Percentiles rank a stretch among this genome's conserved stretches.
Evolutionary conservation across 2,888 invertebrate genomes (phyloP).

Genomic region (Hirtodrosophila confusa): DNA sequence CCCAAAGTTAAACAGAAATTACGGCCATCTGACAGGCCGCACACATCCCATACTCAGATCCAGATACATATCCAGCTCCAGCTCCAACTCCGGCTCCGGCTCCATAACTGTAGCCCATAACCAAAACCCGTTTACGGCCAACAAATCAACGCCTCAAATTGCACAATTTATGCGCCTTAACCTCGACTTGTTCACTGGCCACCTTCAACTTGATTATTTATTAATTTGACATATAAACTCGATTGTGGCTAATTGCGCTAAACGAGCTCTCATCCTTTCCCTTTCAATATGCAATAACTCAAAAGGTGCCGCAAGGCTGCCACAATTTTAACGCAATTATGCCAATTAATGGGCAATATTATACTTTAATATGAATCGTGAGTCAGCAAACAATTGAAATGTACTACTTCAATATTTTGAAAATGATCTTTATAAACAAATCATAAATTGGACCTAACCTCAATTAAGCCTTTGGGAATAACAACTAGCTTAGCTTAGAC

Average conservation of each 20-base stretch:
- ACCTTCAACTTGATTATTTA: conserved; percentile 76
- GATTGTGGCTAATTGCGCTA: conserved; percentile 84
- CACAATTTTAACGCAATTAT: conserved; percentile 57
- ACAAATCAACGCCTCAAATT: conserved; percentile 79
- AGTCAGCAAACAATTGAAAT: conserved; percentile 3
- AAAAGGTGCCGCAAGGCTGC: conserved; percentile 49
- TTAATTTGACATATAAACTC: conserved; percentile 84
- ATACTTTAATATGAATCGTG: conserved; percentile 21
- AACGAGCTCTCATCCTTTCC: conserved; percentile 71
- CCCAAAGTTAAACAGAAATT: conserved; percentile 78
- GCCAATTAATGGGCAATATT: conserved; percentile 42
- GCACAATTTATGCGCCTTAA: conserved; percentile 71
- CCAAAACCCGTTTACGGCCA: conserved; percentile 53
- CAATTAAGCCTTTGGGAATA: not conserved
- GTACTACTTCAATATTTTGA: conserved; percentile 18
- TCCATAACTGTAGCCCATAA: not conserved
- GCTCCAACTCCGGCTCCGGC: not conserved
- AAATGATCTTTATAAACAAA: conserved; percentile 2
- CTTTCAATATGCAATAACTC: conserved; percentile 49
- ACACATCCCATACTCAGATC: conserved; percentile 20
- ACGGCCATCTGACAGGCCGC: conserved; percentile 64
- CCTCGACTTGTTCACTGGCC: conserved; percentile 62
- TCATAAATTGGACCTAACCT: not conserved
- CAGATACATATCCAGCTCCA: not conserved
- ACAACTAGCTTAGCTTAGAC: no score